Conservation (phyloP, 2,888 invertebrate species). For the Andrena minutula region DNA sequence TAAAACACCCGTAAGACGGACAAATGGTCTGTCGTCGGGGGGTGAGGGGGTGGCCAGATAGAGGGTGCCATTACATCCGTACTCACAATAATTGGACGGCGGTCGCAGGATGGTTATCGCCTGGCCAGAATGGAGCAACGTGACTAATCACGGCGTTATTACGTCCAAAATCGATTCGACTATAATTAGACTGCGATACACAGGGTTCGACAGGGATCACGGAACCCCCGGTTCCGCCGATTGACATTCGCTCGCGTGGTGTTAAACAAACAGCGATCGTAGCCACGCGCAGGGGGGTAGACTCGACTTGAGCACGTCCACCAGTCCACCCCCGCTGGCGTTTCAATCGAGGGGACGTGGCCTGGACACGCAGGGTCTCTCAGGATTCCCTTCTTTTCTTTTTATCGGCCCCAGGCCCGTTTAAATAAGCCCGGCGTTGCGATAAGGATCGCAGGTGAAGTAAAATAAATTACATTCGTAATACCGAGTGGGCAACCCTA, state of each 20-base stretch:
- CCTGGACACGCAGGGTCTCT: background rate
- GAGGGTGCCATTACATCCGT: slow-evolving; percentile 26
- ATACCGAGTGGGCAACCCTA: slow-evolving; percentile 71
- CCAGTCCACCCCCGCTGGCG: background rate
- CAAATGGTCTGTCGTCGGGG: slow-evolving; percentile 5
- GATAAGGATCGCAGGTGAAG: slow-evolving; percentile 75
- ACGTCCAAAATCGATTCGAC: slow-evolving; percentile 58
- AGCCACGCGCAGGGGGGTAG: background rate
- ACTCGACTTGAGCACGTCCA: slow-evolving; percentile 19
- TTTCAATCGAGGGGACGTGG: slow-evolving; percentile 48
- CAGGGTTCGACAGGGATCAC: slow-evolving; percentile 10
- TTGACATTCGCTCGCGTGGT: slow-evolving; percentile 40
- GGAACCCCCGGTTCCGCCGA: slow-evolving; percentile 24
- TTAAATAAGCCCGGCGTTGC: slow-evolving; percentile 71
- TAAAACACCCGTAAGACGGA: slow-evolving; percentile 16
- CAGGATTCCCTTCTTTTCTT: slow-evolving; percentile 25
- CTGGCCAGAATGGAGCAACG: slow-evolving; percentile 35
- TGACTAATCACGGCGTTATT: slow-evolving; percentile 63
- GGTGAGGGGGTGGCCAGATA: slow-evolving; percentile 3
- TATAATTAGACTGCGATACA: slow-evolving; percentile 21
- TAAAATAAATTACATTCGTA: slow-evolving; percentile 78
- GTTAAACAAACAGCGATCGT: slow-evolving; percentile 36
- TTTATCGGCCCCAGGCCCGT: slow-evolving; percentile 63
- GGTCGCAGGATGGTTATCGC: slow-evolving; percentile 53
- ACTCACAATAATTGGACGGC: slow-evolving; percentile 58